Percentiles rank a stretch among this genome's conserved stretches.
These are phyloP conservation scores for Ptilodon capucinus DNA, from an alignment of 2,888 invertebrate species.

Conservation along the genomic window DNA sequence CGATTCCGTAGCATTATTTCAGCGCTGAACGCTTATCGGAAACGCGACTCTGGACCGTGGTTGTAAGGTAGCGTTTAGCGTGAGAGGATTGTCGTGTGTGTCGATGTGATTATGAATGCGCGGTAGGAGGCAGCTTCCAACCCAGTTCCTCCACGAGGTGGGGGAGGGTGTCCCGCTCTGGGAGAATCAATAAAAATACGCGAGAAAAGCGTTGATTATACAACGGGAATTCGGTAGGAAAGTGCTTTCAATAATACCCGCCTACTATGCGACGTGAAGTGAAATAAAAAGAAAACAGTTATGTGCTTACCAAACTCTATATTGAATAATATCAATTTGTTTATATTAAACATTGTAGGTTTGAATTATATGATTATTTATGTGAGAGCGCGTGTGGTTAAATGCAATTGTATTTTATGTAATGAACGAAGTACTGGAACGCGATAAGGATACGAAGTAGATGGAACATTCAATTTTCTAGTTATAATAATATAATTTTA, in stretches of 20 bases:
- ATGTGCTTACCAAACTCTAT: constrained; percentile 40
- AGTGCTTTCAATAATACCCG: constrained; percentile 64
- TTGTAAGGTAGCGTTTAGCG: constrained; percentile 60
- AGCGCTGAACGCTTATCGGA: constrained; percentile 32
- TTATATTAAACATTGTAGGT: constrained; percentile 18
- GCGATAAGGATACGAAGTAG: neutral
- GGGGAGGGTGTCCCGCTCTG: constrained; percentile 50
- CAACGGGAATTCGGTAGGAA: constrained; percentile 73
- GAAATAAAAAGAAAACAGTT: constrained; percentile 48
- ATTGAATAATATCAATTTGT: constrained; percentile 24
- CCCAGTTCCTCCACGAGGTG: constrained; percentile 65
- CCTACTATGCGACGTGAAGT: constrained; percentile 50
- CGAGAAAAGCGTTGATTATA: constrained; percentile 81
- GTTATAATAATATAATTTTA: neutral
- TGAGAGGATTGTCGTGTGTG: constrained; percentile 60
- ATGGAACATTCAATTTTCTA: neutral
- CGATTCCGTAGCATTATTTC: constrained; percentile 77
- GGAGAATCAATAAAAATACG: constrained; percentile 82
- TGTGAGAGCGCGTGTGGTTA: constrained; percentile 3
- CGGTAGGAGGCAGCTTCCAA: constrained; percentile 79
- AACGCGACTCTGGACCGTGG: constrained; percentile 50
- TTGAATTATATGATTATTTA: constrained; percentile 12
- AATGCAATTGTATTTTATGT: neutral
- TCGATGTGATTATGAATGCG: constrained; percentile 82
- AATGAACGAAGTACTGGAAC: neutral